A percentile compares a stretch with the other conserved stretches of the same genome.
Evolutionary conservation across 2,888 invertebrate species (phyloP).

Genomic region (Rhagophthalmus giganteus): DNA sequence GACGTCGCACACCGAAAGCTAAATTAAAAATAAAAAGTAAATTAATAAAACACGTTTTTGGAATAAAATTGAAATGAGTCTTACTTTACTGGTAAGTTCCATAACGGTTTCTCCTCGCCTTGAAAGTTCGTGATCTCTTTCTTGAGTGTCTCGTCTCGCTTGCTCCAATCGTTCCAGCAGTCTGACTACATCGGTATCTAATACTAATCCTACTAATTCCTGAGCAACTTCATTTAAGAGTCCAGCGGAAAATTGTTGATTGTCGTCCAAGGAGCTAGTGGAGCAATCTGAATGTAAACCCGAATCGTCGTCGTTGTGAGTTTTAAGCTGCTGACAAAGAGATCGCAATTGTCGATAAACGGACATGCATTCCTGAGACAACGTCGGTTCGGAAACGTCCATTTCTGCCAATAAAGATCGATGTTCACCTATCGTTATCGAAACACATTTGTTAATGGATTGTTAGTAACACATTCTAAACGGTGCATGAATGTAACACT

Average conservation of each 20-base stretch:
- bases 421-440: slow-evolving; percentile 49
- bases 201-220: slow-evolving; percentile 72
- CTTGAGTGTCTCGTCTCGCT: slow-evolving; percentile 73
- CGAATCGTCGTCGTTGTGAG: slow-evolving; percentile 73
- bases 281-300: slow-evolving; percentile 72
- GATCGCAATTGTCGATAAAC: slow-evolving; percentile 75
- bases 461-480: slow-evolving; percentile 23
- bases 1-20: slow-evolving; percentile 76
- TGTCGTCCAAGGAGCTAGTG: slow-evolving; percentile 63
- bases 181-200: slow-evolving; percentile 74
- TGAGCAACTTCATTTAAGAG: slow-evolving; percentile 68
- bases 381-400: slow-evolving; percentile 71
- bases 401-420: slow-evolving; percentile 88
- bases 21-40: slow-evolving; percentile 35
- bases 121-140: slow-evolving; percentile 79
- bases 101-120: slow-evolving; percentile 78
- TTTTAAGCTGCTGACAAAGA: slow-evolving; percentile 73
- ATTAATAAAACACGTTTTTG: background rate
- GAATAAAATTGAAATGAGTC: too few species aligned
- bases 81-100: slow-evolving; percentile 78
- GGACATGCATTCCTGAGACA: slow-evolving; percentile 66
- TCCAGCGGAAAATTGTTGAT: slow-evolving; percentile 53
- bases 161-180: slow-evolving; percentile 78
- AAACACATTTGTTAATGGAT: slow-evolving; percentile 23
- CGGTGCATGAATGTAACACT: background rate